Base-by-base conservation (phyloP, 2,888 invertebrate genomes). In the Tethea ocularis region DNA sequence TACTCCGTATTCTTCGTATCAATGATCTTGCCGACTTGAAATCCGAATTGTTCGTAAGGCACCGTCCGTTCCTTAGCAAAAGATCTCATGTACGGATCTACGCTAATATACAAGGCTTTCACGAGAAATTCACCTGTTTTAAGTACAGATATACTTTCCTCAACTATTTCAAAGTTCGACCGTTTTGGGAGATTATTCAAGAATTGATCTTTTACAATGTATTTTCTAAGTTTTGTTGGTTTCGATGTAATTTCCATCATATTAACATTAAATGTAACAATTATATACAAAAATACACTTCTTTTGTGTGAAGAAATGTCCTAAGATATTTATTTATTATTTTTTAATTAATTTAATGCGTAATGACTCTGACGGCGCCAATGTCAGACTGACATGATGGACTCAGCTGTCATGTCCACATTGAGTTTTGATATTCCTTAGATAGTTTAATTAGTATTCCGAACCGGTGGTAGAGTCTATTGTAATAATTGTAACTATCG, bases 61-160 rank as follows among this genome's bases (percentile, higher is more conserved):
- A 74, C 67, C 1, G 57, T 56, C 8, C 63, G 62, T 2, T 57
- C 67, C n/a, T 61, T 55, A 5, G 78, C 78, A 22, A 93, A 94
- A 0, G 87, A 85, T 71, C 95, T 82, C 93, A 95, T 94, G 69
- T 95, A 96, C 0, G 95, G 95, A 83, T 96, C 96, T 33, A 96
- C 94, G 65, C 95, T 95, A 33, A 95, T 80, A 71, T 90, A 95
- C 64, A 93, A 86, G 0, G 95, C 94, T 84, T 95, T 91, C 11
- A 93, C 88, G 11, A 95, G 83, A 64, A 94, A 93, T 76, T 95
- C 94, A 88, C 88, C 88, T 53, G 83, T 73, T 60, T 82, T 75
- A 1, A 92, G 66, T 7, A 74, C 69, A 8, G 84, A 80, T 10
- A 91, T 67, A 0, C 79, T 75, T 64, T 93, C 92, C 62, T 89